These are phyloP conservation scores for Heterohyrax brucei DNA, from an alignment of 2,797 vertebrate species.

Conservation along the genomic window DNA sequence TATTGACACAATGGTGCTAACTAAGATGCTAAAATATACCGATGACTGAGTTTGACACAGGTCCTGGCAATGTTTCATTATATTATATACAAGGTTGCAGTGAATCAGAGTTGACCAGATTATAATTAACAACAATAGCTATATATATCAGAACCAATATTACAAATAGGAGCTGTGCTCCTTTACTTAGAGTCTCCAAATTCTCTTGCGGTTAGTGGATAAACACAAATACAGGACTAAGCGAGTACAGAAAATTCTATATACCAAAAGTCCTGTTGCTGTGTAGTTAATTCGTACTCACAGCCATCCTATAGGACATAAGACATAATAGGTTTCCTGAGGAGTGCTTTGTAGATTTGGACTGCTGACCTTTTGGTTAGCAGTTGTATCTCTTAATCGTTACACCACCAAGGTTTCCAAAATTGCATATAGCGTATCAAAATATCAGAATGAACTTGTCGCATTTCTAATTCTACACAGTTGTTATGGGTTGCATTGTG, in stretches of 20 bases:
- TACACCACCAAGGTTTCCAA: too few species aligned
- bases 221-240: not conserved
- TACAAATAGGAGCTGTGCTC: not conserved
- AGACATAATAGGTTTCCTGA: too few species aligned
- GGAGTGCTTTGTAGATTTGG: too few species aligned
- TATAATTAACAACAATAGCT: too few species aligned
- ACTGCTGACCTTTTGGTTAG: too few species aligned
- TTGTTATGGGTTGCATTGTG: too few species aligned
- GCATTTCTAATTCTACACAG: not conserved
- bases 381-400: too few species aligned
- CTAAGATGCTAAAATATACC: not conserved
- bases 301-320: too few species aligned
- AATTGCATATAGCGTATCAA: not conserved
- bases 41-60: not conserved
- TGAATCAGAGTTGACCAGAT: not conserved
- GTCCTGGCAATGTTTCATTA: not conserved
- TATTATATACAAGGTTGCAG: not conserved
- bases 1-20: not conserved
- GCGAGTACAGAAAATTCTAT: not conserved
- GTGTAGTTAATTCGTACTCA: too few species aligned
- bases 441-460: not conserved
- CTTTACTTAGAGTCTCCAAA: not conserved
- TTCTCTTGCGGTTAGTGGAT: not conserved
- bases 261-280: too few species aligned
- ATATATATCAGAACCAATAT: not conserved